phyloP scores from a whole-genome alignment of 2,113 vertebrate species.

The Callaeas wilsoni region DNA sequence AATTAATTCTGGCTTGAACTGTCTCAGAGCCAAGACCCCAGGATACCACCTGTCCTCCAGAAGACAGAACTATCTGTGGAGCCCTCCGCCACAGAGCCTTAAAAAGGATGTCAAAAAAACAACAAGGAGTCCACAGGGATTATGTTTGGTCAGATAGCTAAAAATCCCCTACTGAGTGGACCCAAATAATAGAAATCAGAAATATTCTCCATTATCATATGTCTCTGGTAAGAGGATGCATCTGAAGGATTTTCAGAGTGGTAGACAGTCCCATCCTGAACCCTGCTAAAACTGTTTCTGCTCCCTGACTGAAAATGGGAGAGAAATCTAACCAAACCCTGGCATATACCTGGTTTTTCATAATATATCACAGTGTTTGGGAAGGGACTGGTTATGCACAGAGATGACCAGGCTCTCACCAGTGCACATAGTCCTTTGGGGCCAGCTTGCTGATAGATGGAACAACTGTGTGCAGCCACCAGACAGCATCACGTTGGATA shows the following conservation, averaged over 20 bases:
- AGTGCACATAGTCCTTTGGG: slow-evolving; percentile 95
- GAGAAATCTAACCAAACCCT: not conserved
- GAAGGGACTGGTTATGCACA: not conserved
- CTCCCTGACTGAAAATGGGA: not conserved
- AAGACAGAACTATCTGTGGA: not conserved
- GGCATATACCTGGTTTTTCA: not conserved
- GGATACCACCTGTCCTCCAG: not conserved
- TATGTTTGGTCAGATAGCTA: not conserved
- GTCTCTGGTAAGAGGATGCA: not conserved
- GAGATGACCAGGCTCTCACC: slow-evolving; percentile 69
- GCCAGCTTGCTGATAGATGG: slow-evolving; percentile 93
- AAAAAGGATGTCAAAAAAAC: not conserved
- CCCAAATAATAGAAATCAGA: not conserved
- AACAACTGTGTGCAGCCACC: slow-evolving; percentile 97
- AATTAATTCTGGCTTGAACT: not conserved
- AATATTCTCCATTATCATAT: not conserved
- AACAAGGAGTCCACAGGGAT: not conserved
- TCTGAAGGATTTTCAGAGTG: not conserved
- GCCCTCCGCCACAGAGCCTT: not conserved
- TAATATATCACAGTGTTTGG: fast-evolving
- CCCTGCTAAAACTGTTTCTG: not conserved
- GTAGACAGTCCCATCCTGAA: not conserved
- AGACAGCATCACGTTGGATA: slow-evolving; percentile 94
- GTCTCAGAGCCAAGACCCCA: not conserved
- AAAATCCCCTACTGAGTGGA: not conserved